Percentiles rank a stretch among this genome's conserved stretches.
phyloP scores from a whole-genome alignment of 92 coral and sea anemone species.

The Palythoa caribaeorum region DNA sequence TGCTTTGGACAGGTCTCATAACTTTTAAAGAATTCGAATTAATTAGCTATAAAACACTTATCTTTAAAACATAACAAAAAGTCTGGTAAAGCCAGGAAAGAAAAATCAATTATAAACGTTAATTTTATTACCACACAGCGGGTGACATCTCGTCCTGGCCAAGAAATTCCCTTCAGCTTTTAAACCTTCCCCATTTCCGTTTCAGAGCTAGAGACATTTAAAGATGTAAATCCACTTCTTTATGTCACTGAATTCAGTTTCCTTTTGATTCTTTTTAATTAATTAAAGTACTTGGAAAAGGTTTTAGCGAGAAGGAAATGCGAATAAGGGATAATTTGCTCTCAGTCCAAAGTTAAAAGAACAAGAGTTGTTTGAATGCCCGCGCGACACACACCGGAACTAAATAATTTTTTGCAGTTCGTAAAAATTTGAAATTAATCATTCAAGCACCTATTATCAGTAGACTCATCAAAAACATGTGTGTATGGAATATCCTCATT shows the following conservation, averaged over 20 bases:
- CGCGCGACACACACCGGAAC: not conserved
- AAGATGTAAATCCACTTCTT: not conserved
- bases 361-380: not conserved
- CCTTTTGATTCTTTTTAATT: not conserved
- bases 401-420: not conserved
- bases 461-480: constrained; percentile 1
- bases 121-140: constrained; percentile 1
- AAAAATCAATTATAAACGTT: not conserved
- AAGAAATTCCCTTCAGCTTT: not conserved
- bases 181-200: not conserved
- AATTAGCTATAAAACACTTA: not conserved
- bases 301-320: not conserved
- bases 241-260: not conserved
- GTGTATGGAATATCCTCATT: constrained; percentile 19
- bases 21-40: not conserved
- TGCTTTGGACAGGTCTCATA: not conserved
- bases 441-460: constrained; percentile 6
- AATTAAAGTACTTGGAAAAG: not conserved
- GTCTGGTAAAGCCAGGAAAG: not conserved
- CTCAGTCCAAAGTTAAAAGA: not conserved
- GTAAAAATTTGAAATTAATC: not conserved
- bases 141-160: not conserved
- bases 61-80: not conserved
- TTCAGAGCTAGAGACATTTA: not conserved
- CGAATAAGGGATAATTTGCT: not conserved